Evolutionary conservation across 2,797 vertebrate genomes (phyloP).

Genomic region (Semotilus atromaculatus): DNA sequence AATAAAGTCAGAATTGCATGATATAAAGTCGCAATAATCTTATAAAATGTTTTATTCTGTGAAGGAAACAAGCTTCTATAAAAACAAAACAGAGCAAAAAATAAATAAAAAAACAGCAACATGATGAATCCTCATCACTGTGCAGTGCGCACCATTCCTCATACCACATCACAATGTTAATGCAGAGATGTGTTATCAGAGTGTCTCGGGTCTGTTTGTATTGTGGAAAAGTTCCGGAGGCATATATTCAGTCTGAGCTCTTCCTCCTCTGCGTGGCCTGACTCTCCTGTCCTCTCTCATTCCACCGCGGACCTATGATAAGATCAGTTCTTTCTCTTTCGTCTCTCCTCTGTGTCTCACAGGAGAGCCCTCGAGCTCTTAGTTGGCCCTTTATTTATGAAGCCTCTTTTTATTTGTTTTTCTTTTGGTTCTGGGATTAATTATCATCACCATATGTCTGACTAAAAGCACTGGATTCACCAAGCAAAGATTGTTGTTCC

Average conservation of each 20-base stretch:
- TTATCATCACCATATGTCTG: slow-evolving; percentile 81
- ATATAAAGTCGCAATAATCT: too few relatives aligned
- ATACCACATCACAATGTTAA: slow-evolving; percentile 3
- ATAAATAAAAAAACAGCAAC: not conserved
- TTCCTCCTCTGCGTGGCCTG: slow-evolving; percentile 27
- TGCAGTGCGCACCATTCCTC: not conserved
- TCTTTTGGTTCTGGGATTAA: slow-evolving; percentile 77
- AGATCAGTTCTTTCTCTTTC: slow-evolving; percentile 64
- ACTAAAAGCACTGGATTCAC: slow-evolving; percentile 72
- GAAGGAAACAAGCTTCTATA: too few relatives aligned
- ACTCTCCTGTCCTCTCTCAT: slow-evolving; percentile 21
- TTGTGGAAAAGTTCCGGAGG: slow-evolving; percentile 52
- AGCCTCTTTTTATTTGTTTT: slow-evolving; percentile 76
- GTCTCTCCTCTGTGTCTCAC: slow-evolving; percentile 64
- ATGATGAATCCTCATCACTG: not conserved
- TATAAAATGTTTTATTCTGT: too few relatives aligned
- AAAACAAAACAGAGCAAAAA: not conserved
- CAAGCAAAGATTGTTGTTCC: slow-evolving; percentile 68
- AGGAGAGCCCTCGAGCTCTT: slow-evolving; percentile 69
- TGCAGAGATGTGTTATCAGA: slow-evolving; percentile 24
- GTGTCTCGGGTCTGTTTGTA: slow-evolving; percentile 31
- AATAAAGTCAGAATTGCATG: too few relatives aligned
- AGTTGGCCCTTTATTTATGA: slow-evolving; percentile 74
- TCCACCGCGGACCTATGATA: slow-evolving; percentile 57
- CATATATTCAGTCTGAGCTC: slow-evolving; percentile 38